Evolutionary conservation across 2,797 vertebrate genomes (phyloP).

Genomic region (Enteromius mattozi): DNA sequence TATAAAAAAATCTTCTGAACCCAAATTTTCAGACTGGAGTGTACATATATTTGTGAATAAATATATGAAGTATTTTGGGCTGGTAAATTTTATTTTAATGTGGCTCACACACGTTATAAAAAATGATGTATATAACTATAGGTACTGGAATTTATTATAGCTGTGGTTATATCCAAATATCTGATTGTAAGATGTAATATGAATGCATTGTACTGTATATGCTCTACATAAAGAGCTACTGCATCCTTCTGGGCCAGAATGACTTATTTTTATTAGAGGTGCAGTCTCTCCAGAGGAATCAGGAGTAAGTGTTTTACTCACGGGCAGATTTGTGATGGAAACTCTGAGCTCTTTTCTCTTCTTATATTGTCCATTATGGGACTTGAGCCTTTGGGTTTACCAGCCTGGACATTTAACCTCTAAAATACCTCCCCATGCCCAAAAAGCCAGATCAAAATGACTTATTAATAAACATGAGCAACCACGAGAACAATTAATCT

Average conservation of each 20-base stretch:
- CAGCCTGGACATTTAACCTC: background rate
- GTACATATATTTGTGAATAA: background rate
- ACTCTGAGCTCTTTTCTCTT: background rate
- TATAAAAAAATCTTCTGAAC: background rate
- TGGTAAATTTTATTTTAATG: background rate
- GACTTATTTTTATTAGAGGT: constrained; percentile 17
- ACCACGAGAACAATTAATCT: background rate
- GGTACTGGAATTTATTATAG: background rate
- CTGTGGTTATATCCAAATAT: background rate
- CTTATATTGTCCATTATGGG: constrained; percentile 20
- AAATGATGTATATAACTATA: background rate
- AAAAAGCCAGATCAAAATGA: background rate
- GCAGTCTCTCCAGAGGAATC: constrained; percentile 20
- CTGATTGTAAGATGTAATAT: background rate
- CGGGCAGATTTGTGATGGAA: constrained; percentile 4
- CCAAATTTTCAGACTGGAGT: background rate
- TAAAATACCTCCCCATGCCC: background rate
- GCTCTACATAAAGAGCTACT: background rate
- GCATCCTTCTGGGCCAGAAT: background rate
- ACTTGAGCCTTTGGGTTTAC: constrained; percentile 19
- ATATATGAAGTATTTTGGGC: background rate
- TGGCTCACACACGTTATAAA: background rate
- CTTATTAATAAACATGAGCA: background rate
- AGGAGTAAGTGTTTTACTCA: constrained; percentile 13
- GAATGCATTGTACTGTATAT: background rate